phyloP scores from a whole-genome alignment of 1,140 invertebrate genomes.

The Vanessa tameamea region DNA sequence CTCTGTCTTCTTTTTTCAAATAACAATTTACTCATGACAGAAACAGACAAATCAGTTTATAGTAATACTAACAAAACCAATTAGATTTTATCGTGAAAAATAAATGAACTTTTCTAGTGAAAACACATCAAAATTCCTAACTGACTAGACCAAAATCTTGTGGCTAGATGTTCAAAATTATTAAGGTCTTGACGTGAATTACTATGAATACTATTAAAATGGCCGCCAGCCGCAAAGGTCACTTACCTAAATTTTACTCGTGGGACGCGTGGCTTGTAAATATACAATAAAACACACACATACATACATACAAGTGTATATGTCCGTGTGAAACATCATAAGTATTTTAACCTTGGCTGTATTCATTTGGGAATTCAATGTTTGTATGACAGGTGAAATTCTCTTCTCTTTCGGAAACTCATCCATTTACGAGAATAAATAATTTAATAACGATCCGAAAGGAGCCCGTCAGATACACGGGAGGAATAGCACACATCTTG shows the following conservation, averaged over 20 bases:
- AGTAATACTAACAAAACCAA: too few relatives aligned
- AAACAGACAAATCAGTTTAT: too few relatives aligned
- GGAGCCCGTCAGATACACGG: background rate
- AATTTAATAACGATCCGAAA: background rate
- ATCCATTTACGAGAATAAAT: constrained; percentile 2
- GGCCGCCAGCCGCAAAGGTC: constrained; percentile 2
- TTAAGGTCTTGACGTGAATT: constrained; percentile 4
- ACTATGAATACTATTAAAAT: constrained; percentile 10
- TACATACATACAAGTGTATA: background rate
- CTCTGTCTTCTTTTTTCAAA: too few relatives aligned
- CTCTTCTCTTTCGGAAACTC: background rate
- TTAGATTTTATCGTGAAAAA: too few relatives aligned
- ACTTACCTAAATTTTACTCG: constrained; percentile 10
- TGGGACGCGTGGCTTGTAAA: background rate
- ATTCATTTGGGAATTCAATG: background rate
- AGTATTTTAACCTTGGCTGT: constrained; percentile 4
- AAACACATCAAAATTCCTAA: background rate
- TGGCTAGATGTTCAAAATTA: background rate
- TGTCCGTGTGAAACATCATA: background rate
- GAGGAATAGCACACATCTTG: too few relatives aligned
- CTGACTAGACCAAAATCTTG: background rate
- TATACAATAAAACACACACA: background rate
- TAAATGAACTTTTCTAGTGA: background rate
- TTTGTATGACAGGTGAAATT: background rate
- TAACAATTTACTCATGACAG: too few relatives aligned